phyloP scores from a whole-genome alignment of 2,888 invertebrate genomes.

The Pharmacophagus antenor region DNA sequence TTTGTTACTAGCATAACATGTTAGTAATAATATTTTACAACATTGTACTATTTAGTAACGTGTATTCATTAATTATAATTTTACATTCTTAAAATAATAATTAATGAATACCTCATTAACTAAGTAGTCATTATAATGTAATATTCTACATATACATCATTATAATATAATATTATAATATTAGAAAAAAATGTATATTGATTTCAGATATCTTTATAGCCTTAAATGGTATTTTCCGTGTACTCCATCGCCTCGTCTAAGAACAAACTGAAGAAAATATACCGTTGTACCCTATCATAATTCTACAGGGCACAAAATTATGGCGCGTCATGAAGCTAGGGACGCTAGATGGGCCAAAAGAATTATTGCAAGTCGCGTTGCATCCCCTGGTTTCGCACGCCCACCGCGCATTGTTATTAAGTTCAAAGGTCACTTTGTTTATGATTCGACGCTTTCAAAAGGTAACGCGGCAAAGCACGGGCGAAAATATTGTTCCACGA shows the following conservation, averaged over 20 bases:
- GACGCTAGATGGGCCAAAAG: slow-evolving; percentile 65
- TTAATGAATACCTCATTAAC: too few species aligned
- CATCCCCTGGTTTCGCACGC: slow-evolving; percentile 79
- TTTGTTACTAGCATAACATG: too few species aligned
- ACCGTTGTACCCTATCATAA: slow-evolving; percentile 40
- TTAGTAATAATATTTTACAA: too few species aligned
- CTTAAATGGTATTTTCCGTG: slow-evolving; percentile 55
- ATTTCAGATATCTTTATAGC: too few species aligned
- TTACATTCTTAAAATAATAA: too few species aligned
- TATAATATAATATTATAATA: too few species aligned
- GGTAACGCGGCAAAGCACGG: slow-evolving; percentile 67
- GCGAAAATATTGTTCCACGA: slow-evolving; percentile 71
- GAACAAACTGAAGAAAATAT: slow-evolving; percentile 59
- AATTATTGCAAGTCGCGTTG: slow-evolving; percentile 71
- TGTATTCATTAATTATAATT: too few species aligned
- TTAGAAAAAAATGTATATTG: too few species aligned
- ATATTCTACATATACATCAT: too few species aligned
- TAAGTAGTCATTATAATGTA: too few species aligned
- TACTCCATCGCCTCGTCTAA: slow-evolving; percentile 52
- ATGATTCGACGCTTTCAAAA: slow-evolving; percentile 77
- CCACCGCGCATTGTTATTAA: slow-evolving; percentile 77
- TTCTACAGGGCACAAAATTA: slow-evolving; percentile 53
- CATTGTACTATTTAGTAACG: too few species aligned
- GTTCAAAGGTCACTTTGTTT: slow-evolving; percentile 79
- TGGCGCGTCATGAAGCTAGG: slow-evolving; percentile 60